Evolutionary conservation across 1,140 invertebrate genomes (phyloP).

Genomic region (Stegodyphus dumicola): DNA sequence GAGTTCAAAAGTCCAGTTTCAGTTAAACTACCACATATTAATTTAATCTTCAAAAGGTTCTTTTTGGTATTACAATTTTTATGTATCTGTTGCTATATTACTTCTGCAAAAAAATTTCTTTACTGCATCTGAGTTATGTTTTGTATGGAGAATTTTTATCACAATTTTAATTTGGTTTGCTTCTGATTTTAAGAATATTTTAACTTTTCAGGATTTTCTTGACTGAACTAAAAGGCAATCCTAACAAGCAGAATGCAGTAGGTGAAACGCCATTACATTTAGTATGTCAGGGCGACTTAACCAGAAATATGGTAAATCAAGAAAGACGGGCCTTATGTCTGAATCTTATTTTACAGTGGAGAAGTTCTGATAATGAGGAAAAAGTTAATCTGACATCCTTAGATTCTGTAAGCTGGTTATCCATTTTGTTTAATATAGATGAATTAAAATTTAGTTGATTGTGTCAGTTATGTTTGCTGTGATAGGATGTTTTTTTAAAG

Average conservation of each 20-base stretch:
- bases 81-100: too few relatives aligned
- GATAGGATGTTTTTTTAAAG: too few relatives aligned
- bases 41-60: too few relatives aligned
- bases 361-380: conserved; percentile 72
- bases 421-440: too few relatives aligned
- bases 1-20: too few relatives aligned
- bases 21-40: too few relatives aligned
- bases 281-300: conserved; percentile 71
- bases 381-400: conserved; percentile 73
- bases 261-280: conserved; percentile 77
- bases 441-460: too few relatives aligned
- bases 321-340: conserved; percentile 75
- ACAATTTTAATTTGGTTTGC: background rate
- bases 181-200: background rate
- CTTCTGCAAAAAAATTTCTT: too few relatives aligned
- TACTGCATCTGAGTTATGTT: too few relatives aligned
- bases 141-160: background rate
- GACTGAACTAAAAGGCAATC: conserved; percentile 76
- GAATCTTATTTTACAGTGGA: conserved; percentile 75
- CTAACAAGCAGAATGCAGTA: conserved; percentile 76
- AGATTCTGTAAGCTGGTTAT: conserved; percentile 71
- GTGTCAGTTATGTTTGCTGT: too few relatives aligned
- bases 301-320: conserved; percentile 72
- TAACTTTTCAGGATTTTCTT: conserved; percentile 74
- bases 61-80: too few relatives aligned